Evolutionary conservation across 2,888 invertebrate genomes (phyloP), one percentile per base, ranked within the genome.

Genomic region (Troilus luridus): DNA sequence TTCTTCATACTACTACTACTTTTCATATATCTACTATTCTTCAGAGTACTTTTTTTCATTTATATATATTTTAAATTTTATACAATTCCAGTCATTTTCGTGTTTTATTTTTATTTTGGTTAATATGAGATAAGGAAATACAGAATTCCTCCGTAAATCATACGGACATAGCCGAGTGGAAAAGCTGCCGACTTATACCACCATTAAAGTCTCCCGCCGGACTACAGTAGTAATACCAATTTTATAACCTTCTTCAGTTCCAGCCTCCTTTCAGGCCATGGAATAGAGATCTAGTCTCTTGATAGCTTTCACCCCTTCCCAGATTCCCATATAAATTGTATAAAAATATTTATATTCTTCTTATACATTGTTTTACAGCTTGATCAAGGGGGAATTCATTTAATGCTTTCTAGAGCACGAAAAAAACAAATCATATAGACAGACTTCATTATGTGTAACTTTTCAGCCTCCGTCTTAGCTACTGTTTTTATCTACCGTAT

Each of bases 301-400:
- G 85, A 85, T 85, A 85, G 56, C n/a, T 56, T n/a, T 85, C n/a
- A n/a, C 85, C 56, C 56, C 54, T 56, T 56, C 85, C 0, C 10
- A n/a, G 85, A 85, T 56, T 56, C n/a, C 54, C 56, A n/a, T 85
- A 85, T 85, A 85, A 56, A 85, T 56, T 85, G 12, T 58, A 56
- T 56, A 56, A 85, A 85, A 85, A 85, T 56, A 58, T 56, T n/a
- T 58, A 56, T 81, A 19, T 81, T 11, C 81, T 85, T 54, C 56
- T 56, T 85, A 14, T 56, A 85, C 85, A 85, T 85, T 85, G 85
- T 85, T 85, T 85, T 85, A 56, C 11, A 56, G 85, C 56, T 85
- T 85, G 56, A 85, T 85, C 85, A 85, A 56, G 21, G 21, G 17
- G 41, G 6, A 81, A 54, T 54, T 64, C n/a, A 64, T 64, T n/a